Evolutionary conservation across 2,113 vertebrate genomes (phyloP).

Genomic region (Acrocephalus arundinaceus): DNA sequence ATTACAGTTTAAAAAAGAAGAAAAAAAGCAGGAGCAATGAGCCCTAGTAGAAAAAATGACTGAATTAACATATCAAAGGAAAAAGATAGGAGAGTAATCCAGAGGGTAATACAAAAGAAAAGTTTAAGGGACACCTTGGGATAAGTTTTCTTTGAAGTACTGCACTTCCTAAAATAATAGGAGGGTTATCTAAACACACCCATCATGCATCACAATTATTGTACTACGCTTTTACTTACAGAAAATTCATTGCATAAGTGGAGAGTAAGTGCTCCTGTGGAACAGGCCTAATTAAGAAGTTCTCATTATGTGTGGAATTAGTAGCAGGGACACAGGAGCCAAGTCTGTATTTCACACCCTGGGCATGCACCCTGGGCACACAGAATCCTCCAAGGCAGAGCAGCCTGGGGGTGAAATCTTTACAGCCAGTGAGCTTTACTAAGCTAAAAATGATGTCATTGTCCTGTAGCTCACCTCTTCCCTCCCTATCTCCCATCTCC

Average conservation of each 20-base stretch:
- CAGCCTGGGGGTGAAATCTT: background rate
- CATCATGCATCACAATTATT: constrained; percentile 54
- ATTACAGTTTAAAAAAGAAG: background rate
- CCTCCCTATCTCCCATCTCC: background rate
- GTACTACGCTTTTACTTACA: constrained; percentile 38
- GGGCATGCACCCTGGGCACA: background rate
- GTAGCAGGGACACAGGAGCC: background rate
- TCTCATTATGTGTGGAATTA: background rate
- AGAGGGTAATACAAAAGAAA: constrained; percentile 59
- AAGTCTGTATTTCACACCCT: background rate
- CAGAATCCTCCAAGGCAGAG: background rate
- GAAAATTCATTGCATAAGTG: constrained; percentile 27
- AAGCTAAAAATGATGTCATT: background rate
- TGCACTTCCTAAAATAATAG: constrained; percentile 49
- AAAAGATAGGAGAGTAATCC: constrained; percentile 43
- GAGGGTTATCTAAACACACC: constrained; percentile 44
- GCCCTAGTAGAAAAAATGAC: constrained; percentile 30
- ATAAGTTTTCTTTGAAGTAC: constrained; percentile 61
- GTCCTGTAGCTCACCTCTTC: background rate
- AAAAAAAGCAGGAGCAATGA: constrained; percentile 19
- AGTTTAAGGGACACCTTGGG: constrained; percentile 58
- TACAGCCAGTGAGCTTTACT: background rate
- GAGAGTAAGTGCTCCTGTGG: background rate
- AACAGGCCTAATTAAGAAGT: background rate
- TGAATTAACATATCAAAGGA: constrained; percentile 72